Evolutionary conservation across 2,113 vertebrate species (phyloP).

Genomic region (Columba janthina): DNA sequence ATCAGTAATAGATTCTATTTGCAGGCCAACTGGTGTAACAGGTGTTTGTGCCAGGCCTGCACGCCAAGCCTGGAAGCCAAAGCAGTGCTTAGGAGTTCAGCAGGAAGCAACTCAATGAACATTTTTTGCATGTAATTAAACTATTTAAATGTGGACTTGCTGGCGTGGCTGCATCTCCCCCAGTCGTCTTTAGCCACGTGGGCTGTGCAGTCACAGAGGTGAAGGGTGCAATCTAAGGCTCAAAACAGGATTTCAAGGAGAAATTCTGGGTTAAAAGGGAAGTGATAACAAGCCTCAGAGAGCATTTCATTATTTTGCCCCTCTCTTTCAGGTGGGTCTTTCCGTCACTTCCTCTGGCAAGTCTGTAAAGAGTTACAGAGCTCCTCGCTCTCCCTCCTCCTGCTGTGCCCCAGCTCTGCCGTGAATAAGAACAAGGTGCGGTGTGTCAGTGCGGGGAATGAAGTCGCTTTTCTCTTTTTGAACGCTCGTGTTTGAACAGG

Average conservation of each 20-base stretch:
- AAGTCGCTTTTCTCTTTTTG: neutral
- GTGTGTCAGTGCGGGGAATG: neutral
- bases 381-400: constrained; percentile 90
- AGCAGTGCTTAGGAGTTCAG: neutral
- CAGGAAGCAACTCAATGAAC: neutral
- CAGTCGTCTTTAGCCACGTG: rapidly evolving
- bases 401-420: constrained; percentile 92
- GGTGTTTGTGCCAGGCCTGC: neutral
- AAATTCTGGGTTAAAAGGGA: neutral
- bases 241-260: neutral
- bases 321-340: constrained; percentile 88
- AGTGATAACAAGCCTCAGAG: neutral
- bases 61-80: neutral
- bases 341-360: constrained; percentile 98
- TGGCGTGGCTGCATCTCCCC: neutral
- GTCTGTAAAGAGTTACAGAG: constrained; percentile 98
- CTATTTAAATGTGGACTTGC: neutral
- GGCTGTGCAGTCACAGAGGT: neutral
- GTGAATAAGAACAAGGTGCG: constrained; percentile 96
- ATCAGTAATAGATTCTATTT: neutral
- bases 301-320: neutral
- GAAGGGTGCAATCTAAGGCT: neutral
- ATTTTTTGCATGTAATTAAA: neutral
- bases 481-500: neutral
- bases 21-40: neutral